Evolutionary conservation across 2,888 invertebrate species (phyloP).

Genomic region (Sesamia inferens): DNA sequence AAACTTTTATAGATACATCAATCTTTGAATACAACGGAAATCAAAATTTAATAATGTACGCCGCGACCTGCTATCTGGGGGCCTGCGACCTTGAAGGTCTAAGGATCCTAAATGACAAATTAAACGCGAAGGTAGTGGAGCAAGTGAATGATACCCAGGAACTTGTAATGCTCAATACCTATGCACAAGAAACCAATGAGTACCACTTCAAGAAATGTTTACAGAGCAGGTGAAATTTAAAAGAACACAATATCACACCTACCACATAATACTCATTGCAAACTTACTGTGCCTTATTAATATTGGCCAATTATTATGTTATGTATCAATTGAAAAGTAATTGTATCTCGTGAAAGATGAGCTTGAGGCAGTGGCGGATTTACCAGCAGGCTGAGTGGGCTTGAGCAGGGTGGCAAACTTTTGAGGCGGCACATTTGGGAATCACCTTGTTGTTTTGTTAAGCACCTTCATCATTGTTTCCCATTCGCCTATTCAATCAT

Average conservation of each 20-base stretch:
- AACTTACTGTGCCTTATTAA: not conserved
- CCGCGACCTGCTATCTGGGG: conserved; percentile 73
- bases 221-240: conserved; percentile 73
- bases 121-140: conserved; percentile 79
- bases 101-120: conserved; percentile 70
- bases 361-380: too few species aligned
- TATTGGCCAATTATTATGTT: not conserved
- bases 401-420: too few species aligned
- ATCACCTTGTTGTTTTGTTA: too few species aligned
- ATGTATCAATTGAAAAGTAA: too few species aligned
- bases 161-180: conserved; percentile 80
- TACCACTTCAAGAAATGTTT: conserved; percentile 77
- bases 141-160: conserved; percentile 81
- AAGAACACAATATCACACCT: not conserved
- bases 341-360: too few species aligned
- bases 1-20: conserved; percentile 8
- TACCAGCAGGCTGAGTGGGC: too few species aligned
- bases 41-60: conserved; percentile 69
- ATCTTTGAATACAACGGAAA: conserved; percentile 12
- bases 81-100: conserved; percentile 69
- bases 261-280: not conserved
- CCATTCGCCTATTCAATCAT: too few species aligned
- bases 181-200: conserved; percentile 81
- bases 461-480: too few species aligned
- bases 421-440: too few species aligned